phyloP scores from a whole-genome alignment of 2,113 vertebrate genomes.

The Hemicordylus capensis region DNA sequence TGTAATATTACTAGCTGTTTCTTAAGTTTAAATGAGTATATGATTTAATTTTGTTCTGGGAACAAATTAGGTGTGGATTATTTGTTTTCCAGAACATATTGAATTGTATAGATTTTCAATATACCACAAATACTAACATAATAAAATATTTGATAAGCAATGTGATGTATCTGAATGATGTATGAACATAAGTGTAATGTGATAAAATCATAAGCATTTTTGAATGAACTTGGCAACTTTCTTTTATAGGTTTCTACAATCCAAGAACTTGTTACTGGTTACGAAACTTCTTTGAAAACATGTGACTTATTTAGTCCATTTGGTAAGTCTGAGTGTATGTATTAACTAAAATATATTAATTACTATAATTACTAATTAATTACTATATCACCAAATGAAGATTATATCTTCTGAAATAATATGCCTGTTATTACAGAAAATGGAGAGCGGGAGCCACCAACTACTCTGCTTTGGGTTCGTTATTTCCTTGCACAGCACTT shows the following conservation, averaged over 20 bases:
- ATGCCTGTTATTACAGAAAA: conserved; percentile 75
- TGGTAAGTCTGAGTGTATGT: conserved; percentile 70
- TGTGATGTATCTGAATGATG: neutral
- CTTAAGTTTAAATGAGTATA: neutral
- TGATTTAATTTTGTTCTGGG: neutral
- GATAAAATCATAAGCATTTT: neutral
- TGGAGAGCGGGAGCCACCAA: conserved; percentile 78
- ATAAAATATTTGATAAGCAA: neutral
- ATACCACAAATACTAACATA: neutral
- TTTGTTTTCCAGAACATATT: neutral
- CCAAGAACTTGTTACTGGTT: conserved; percentile 81
- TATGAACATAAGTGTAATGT: neutral
- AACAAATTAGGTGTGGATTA: neutral
- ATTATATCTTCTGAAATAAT: conserved; percentile 10
- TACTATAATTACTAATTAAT: neutral
- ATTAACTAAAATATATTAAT: neutral
- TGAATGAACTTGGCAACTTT: neutral
- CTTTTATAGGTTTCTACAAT: conserved; percentile 77
- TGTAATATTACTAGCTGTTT: neutral
- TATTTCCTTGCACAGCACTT: conserved; percentile 85
- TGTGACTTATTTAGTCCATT: conserved; percentile 75
- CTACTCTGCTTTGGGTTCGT: conserved; percentile 81
- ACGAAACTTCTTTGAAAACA: conserved; percentile 79
- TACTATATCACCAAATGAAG: conserved; percentile 2
- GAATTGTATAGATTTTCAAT: neutral